Percentiles rank a stretch among this genome's conserved stretches.
These are phyloP conservation scores for Craniophora ligustri DNA, from an alignment of 2,888 invertebrate genomes.

Conservation along the genomic window DNA sequence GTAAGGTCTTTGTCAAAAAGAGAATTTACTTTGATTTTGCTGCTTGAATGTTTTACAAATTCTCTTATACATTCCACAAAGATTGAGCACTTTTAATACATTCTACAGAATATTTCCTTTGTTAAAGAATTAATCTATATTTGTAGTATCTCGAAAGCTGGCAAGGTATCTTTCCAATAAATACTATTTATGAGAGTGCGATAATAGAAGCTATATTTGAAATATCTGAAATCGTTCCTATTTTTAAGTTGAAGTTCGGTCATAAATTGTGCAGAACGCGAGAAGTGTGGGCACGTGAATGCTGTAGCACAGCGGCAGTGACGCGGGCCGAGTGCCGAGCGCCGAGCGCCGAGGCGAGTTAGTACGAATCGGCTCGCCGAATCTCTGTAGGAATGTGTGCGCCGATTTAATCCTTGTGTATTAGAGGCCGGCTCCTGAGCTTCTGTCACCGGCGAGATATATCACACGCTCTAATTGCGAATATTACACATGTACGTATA, in stretches of 20 bases:
- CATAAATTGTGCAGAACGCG: conserved; percentile 66
- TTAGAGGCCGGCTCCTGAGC: conserved; percentile 55
- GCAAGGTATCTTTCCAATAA: conserved; percentile 27
- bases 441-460: conserved; percentile 69
- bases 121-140: conserved; percentile 28
- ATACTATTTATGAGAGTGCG: conserved; percentile 36
- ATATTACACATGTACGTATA: conserved; percentile 62
- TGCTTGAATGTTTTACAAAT: conserved; percentile 51
- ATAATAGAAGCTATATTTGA: conserved; percentile 55
- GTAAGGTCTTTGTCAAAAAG: conserved; percentile 65
- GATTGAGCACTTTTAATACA: conserved; percentile 39
- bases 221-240: conserved; percentile 60
- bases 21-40: conserved; percentile 65
- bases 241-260: conserved; percentile 59
- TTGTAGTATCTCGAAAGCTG: conserved; percentile 15
- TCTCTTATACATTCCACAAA: conserved; percentile 32
- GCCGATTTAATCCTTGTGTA: conserved; percentile 71
- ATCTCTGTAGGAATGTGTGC: conserved; percentile 70
- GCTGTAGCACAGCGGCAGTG: conserved; percentile 22
- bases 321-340: conserved; percentile 13
- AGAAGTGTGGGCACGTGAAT: conserved; percentile 59
- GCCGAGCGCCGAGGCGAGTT: conserved; percentile 25
- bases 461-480: conserved; percentile 70
- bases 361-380: conserved; percentile 51
- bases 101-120: conserved; percentile 27